Evolutionary conservation across 2,888 invertebrate species (phyloP).

Genomic region (Diplazon laetatorius): DNA sequence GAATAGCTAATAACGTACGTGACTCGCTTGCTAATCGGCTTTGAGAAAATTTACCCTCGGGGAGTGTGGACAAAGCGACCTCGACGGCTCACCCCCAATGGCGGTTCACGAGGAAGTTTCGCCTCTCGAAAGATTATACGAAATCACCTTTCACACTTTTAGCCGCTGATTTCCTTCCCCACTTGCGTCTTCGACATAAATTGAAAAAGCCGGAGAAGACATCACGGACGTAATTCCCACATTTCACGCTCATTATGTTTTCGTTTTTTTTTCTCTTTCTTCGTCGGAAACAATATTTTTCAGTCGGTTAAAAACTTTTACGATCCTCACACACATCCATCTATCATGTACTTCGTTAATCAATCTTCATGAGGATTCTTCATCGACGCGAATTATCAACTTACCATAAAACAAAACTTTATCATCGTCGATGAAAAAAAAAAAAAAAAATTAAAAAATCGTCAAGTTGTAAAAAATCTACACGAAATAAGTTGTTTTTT

Average conservation of each 20-base stretch:
- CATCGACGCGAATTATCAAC: not conserved
- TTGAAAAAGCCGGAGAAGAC: conserved; percentile 13
- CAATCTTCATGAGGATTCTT: too few relatives aligned
- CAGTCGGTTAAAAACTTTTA: conserved; percentile 2
- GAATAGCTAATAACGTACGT: conserved; percentile 80
- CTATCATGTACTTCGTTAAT: too few relatives aligned
- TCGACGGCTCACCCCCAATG: conserved; percentile 1
- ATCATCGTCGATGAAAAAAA: not conserved
- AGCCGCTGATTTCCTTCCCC: conserved; percentile 28
- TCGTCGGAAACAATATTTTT: not conserved
- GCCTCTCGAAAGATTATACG: conserved; percentile 39
- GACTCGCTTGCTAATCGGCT: conserved; percentile 77
- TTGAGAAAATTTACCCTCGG: conserved; percentile 66
- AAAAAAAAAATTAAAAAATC: too few relatives aligned
- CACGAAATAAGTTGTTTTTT: too few relatives aligned
- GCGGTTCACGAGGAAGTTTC: conserved; percentile 48
- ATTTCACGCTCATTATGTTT: conserved; percentile 16
- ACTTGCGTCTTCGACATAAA: conserved; percentile 25
- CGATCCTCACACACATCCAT: not conserved
- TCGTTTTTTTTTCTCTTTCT: too few relatives aligned
- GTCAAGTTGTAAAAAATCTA: too few relatives aligned
- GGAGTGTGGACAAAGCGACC: conserved; percentile 60
- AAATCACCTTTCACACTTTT: not conserved
- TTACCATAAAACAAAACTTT: not conserved
- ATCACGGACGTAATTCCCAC: conserved; percentile 7